Base-by-base conservation (phyloP, 2,888 invertebrate genomes). In the Calameuta idolon region DNA sequence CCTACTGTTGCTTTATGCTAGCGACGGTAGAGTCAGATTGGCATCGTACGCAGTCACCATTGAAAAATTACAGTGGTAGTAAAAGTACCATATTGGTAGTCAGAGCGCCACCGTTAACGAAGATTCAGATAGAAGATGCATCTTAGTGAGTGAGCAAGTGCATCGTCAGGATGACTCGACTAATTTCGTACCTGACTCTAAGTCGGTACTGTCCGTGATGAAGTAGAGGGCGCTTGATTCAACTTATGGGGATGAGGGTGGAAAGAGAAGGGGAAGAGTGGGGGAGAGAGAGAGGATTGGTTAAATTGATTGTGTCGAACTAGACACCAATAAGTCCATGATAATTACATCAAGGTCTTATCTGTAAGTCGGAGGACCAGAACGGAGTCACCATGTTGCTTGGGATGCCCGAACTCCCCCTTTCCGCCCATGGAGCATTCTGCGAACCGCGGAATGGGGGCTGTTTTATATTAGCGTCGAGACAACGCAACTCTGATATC, bases 401-500 rank as follows among this genome's bases (percentile, higher is more conserved):
- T 23, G 34, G 55, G 33, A 75, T 34, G 34, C 9, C 15, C 77
- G 33, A 31, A 15, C 69, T 69, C 40, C 74, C 4, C 30, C 3
- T 74, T 73, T 30, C 31, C 40, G 35, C 3, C 31, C 31, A 31
- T 4, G 71, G 71, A 71, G 31, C 71, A 33, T 31, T 71, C 71
- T 15, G 71, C 71, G 71, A 71, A 33, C 33, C 71, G 31, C 71
- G 71, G 12, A 71, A 33, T 71, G 71, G 31, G 40, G 69, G 15
- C 74, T 82, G 81, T 83, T 85, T 86, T 83, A 84, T 85, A 87
- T 87, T 83, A 82, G 81, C 79, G 83, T 30, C 73, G 74, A 77
- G 84, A 83, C 83, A 84, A 81, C 83, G 76, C 77, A 76, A 68
- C 83, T 74, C 78, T 80, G 88, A 85, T 87, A 88, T 87, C 88